Base-by-base conservation (phyloP, 2,113 vertebrate genomes). In the Myrmophylax atrothorax region DNA sequence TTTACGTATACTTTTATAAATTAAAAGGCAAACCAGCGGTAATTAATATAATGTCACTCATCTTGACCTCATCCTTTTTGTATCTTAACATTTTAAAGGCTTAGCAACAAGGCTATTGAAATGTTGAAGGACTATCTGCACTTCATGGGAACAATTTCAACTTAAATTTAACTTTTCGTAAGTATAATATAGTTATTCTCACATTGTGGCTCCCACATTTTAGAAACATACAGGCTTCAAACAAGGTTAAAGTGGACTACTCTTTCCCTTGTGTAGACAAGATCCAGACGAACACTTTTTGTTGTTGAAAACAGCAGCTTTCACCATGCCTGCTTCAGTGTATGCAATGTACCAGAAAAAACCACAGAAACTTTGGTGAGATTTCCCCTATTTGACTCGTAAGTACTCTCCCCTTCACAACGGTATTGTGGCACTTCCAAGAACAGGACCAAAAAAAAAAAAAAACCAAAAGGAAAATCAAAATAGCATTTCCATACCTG, bases 401-500 rank as follows among this genome's bases (percentile, higher is more conserved):
- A 38, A 40, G 7, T 42, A 33, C 24, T 46, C 9, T 66, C 12
- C 18, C 40, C 16, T 68, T 87, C 47, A 38, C 18, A 63, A 64
- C 7, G 13, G 14, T 49, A 55, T 44, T 62, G 18, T 44, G 82
- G 31, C 20, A 40, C 12, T 18, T 46, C 2, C 18, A 60, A 46
- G 50, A 68, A 58, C 9, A 17, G 7, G 23, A 6, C 2, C 33
- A 2, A 6, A 3, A 1, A 10, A 20, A 4, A 6, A 28, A 24
- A 46, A n/a, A n/a, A n/a, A n/a, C n/a, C n/a, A n/a, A n/a, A 56
- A 18, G 3, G 28, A 31, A 76, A 92, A 72, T 46, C 8, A 31
- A 80, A 66, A 62, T 3, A 16, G 1, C 6, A 42, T 33, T 60
- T 73, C 86, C 92, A 85, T 96, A 99, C 99, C 98, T 99, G 97